Base-by-base conservation (phyloP, 1,140 invertebrate genomes). In the Carcinoscorpius rotundicauda region DNA sequence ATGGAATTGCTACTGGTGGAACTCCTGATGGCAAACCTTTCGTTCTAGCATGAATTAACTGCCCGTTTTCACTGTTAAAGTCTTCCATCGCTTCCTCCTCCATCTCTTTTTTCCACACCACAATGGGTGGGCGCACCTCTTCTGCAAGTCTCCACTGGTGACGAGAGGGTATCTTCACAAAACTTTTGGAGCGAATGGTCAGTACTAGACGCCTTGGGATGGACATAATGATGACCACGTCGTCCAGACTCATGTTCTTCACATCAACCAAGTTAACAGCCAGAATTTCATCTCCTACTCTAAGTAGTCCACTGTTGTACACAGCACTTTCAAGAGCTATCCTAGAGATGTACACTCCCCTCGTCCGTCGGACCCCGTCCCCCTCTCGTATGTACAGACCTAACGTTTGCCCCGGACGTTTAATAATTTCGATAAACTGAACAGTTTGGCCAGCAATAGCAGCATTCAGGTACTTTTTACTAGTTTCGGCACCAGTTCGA, bases 161-260 rank as follows among this genome's bases (percentile, higher is more conserved):
- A 61, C 59, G 64, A 6, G 67, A 29, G 52, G 3, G 61, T 48
- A 62, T 63, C 55, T 64, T 68, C 49, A 49, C 8, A 8, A 60
- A 6, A 11, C 50, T 64, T 5, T 63, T 61, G 80, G 29, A 51
- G 8, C 59, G 59, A 60, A 51, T 60, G 65, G 91, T 93, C 61
- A 99, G 82, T 48, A 98, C 86, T 71, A 99, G 81, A 71, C 95
- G 84, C 72, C 94, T 83, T 3, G 96, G 95, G 79, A 98, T 98
- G 70, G 93, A 97, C 91, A 98, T 97, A 72, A 98, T 91, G 72
- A 98, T 96, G 63, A 98, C 95, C 58, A 98, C 94, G 77, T 98
- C 96, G 76, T 99, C 96, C 68, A 99, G 79, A 70, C 91, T 94
- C 93, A 98, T 98, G 72, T 90, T 86, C 64, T 91, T 89, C 69